Base-by-base conservation (phyloP, 2,888 invertebrate genomes). In the Ellobium chinense region DNA sequence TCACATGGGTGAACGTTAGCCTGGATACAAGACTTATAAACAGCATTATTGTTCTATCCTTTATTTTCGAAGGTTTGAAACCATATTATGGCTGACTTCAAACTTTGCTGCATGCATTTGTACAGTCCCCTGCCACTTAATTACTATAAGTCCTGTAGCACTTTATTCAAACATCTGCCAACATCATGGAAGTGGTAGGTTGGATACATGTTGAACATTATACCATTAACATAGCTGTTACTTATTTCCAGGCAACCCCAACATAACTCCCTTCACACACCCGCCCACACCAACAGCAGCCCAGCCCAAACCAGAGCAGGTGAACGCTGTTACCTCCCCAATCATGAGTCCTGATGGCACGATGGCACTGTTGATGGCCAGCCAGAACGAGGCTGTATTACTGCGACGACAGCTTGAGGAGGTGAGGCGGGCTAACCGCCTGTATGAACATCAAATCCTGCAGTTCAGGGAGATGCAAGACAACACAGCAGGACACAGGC, bases 341-440 rank as follows among this genome's bases (percentile, higher is more conserved):
- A 66, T 80, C 60, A 58, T 73, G 66, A 79, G 76, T 27, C 76
- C 82, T n/a, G 80, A 79, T 31, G 72, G 75, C 18, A 79, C 75
- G 7, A 70, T 83, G 63, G 74, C 80, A 27, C 68, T 82, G 31
- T 80, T 84, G n/a, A 83, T 78, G 58, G 83, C 83, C 34, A 75
- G 77, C n/a, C 84, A 84, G 69, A 80, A 80, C 21, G 84, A 84
- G 54, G 79, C 81, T 63, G 75, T 78, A 1, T 73, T 80, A 58
- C 69, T 84, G 74, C 58, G 80, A 9, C 83, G 83, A 3, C 83
- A 84, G 76, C 70, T 83, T 14, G 80, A 83, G 31, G 83, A 84
- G 36, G 80, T 83, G 39, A 74, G 83, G 56, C 69, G 78, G 21
- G 80, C 78, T 29, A 83, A 84, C 76, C 78, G 82, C 62, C 68